Conservation (phyloP, 2,113 vertebrate genomes). For the Colinus virginianus region DNA sequence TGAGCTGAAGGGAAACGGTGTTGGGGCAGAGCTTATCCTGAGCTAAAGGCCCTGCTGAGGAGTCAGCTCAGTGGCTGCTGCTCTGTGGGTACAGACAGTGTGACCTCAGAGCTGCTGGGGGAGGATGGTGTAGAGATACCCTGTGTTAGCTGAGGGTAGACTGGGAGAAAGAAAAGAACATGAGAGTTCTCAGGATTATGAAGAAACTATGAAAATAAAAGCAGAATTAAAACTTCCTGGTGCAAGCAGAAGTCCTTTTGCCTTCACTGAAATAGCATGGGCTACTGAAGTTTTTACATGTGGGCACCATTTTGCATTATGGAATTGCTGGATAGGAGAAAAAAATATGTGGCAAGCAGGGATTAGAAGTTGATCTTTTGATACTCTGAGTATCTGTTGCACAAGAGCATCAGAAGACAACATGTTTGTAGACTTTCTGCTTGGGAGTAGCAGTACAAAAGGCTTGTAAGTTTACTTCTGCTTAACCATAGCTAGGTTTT, state of each 20-base stretch:
- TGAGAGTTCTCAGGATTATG: neutral
- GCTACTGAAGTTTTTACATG: neutral
- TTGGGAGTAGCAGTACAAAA: constrained; percentile 49
- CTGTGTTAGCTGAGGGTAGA: neutral
- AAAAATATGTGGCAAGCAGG: neutral
- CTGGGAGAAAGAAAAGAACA: neutral
- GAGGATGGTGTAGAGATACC: neutral
- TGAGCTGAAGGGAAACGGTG: neutral
- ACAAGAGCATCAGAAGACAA: neutral
- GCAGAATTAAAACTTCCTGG: neutral
- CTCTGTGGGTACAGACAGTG: neutral
- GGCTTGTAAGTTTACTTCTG: constrained; percentile 19
- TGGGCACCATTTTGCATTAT: neutral
- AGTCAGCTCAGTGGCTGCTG: neutral
- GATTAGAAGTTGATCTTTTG: neutral
- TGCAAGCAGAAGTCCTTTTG: neutral
- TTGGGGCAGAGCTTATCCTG: neutral
- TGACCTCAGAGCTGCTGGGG: neutral
- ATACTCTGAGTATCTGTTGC: neutral
- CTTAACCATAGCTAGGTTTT: neutral
- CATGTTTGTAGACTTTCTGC: constrained; percentile 11
- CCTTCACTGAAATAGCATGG: neutral
- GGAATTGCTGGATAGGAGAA: neutral
- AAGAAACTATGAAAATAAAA: neutral
- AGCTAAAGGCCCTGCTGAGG: neutral